phyloP scores from a whole-genome alignment of 1,140 invertebrate species.

The Gonatopus flavifemur region DNA sequence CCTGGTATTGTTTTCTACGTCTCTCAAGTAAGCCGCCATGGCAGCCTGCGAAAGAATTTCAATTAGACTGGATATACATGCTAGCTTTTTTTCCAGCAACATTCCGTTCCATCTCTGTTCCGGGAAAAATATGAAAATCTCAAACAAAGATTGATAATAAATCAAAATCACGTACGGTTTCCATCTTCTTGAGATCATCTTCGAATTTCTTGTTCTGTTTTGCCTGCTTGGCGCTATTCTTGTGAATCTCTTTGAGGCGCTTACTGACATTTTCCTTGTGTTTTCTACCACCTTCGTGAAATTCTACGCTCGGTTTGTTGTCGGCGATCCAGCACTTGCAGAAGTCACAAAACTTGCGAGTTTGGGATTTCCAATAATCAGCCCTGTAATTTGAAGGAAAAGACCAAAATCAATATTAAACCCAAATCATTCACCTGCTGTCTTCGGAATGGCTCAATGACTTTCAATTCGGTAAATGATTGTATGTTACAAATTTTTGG shows the following conservation, averaged over 20 bases:
- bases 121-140: no score
- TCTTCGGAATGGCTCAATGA: background rate
- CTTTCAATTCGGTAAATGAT: no score
- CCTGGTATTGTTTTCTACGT: slow-evolving; percentile 69
- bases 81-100: no score
- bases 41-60: slow-evolving; percentile 68
- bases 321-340: slow-evolving; percentile 98
- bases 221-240: slow-evolving; percentile 77
- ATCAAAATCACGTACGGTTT: slow-evolving; percentile 62
- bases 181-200: slow-evolving; percentile 84
- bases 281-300: slow-evolving; percentile 91
- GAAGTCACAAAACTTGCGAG: slow-evolving; percentile 93
- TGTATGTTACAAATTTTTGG: background rate
- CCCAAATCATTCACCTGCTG: background rate
- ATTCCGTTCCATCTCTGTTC: no score
- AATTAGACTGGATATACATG: no score
- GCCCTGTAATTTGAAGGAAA: slow-evolving; percentile 67
- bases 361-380: slow-evolving; percentile 96
- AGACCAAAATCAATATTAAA: slow-evolving; percentile 6
- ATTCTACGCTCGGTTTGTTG: slow-evolving; percentile 95
- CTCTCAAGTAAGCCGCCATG: slow-evolving; percentile 79
- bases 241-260: slow-evolving; percentile 80
- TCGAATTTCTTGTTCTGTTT: slow-evolving; percentile 78
- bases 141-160: background rate
- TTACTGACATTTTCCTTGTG: slow-evolving; percentile 94